Evolutionary conservation across 2,888 invertebrate genomes (phyloP), one percentile per base, ranked within the genome.

Genomic region (Drosophila testacea): DNA sequence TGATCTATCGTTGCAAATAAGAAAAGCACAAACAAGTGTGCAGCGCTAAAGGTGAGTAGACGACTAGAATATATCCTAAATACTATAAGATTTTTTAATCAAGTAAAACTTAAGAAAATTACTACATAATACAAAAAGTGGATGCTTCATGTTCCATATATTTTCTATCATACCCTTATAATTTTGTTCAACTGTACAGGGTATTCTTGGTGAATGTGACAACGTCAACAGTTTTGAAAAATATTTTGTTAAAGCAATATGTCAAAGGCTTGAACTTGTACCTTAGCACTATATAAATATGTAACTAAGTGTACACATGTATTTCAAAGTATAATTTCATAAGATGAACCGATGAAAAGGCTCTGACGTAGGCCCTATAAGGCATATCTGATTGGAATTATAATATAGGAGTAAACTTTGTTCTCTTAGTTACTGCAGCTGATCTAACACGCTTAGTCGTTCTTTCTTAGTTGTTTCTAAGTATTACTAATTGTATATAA

Each of bases 401-500:
- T 5, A 36, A 28, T 38, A 51, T n/a, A 32, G n/a, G 4, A 28
- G 16, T 41, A 11, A 4, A 41, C 39, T 52, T 52, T 41, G 39
- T 4, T 28, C 38, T 13, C 10, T 44, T 3, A 27, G 9, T n/a
- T 3, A 39, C 1, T 16, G 9, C 9, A 22, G 16, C 38, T 30
- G n/a, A 13, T 27, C 27, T 13, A 34, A 36, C 36, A 28, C n/a
- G 7, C 22, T 6, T 7, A 32, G 16, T 5, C n/a, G 5, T 2
- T 7, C 1, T 41, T 22, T 7, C 7, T 34, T 34, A 52, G 52
- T 42, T 47, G 47, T 42, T 52, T 47, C 9, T 22, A 22, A 22
- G 22, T 22, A 22, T 42, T 13, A 1, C 36, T 44, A 73, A 68
- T 69, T 69, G 60, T 27, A 54, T 48, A 16, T 54, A 66, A 73